Base-by-base conservation (phyloP, 2,888 invertebrate species). In the Isotomurus palustris region DNA sequence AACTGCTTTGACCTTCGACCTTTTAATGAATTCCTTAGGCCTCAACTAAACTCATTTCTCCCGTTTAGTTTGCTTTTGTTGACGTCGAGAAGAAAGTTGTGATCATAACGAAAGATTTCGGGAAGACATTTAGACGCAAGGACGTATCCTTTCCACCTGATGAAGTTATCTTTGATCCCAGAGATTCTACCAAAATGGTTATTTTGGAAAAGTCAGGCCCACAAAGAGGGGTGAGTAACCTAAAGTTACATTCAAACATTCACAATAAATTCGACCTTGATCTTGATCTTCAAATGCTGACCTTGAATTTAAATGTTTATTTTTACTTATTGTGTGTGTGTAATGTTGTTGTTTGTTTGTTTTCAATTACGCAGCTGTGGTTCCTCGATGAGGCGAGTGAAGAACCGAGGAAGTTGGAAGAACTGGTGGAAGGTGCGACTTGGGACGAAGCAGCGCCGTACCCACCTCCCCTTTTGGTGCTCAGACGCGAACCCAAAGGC, bases 31-130 rank as follows among this genome's bases (percentile, higher is more conserved):
- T 48, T 38, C 19, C 22, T 27, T 19, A 19, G 3, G 12, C 14
- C 6, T 36, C 14, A 38, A 19, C 38, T 56, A 32, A 35, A 47
- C 64, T 74, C 75, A 62, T 67, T 56, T 80, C n/a, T n/a, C n/a
- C n/a, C n/a, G n/a, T 81, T 44, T 78, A 92, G 91, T 89, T 88
- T 75, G 84, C 92, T 1, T 92, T 93, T 75, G 83, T 87, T 51
- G 93, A 93, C 74, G 81, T 85, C 2, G 78, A 81, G 36, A 84
- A 91, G 74, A 86, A 86, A 72, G 80, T 83, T 65, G 78, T 91
- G 28, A 91, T 84, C 74, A 83, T 86, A 54, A 91, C 91, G 0
- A 79, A 77, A 41, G 82, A 92, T 75, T 84, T 85, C 77, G 88
- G 88, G 0, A 76, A 76, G 40, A 82, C 78, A n/a, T 84, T 92